phyloP scores from a whole-genome alignment of 2,888 invertebrate species.

The Drosophila austrosaltans region DNA sequence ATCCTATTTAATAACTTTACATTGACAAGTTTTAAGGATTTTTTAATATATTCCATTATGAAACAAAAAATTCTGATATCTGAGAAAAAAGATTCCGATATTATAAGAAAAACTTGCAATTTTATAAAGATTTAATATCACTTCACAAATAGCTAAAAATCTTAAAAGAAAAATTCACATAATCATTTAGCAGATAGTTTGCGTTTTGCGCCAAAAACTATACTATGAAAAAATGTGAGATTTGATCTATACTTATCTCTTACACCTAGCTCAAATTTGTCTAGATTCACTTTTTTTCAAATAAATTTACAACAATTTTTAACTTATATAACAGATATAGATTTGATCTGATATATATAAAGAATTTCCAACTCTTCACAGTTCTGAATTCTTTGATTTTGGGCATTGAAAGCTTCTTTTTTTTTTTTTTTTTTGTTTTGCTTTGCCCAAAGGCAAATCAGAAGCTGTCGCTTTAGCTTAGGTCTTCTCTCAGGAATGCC shows the following conservation, averaged over 20 bases:
- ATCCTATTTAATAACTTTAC: too few relatives aligned
- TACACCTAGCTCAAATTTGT: too few relatives aligned
- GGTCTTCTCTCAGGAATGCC: constrained; percentile 42
- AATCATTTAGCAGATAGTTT: not conserved
- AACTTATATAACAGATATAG: too few relatives aligned
- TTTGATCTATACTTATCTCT: not conserved
- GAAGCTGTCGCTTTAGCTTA: constrained; percentile 34
- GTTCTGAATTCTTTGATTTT: not conserved
- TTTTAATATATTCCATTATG: too few relatives aligned
- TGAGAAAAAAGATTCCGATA: too few relatives aligned
- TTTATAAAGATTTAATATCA: too few relatives aligned
- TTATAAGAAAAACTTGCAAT: too few relatives aligned
- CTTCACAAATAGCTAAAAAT: too few relatives aligned
- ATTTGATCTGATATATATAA: not conserved
- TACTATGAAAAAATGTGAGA: not conserved
- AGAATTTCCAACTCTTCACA: not conserved
- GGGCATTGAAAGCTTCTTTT: not conserved
- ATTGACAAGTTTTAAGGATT: too few relatives aligned
- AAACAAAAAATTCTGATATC: too few relatives aligned
- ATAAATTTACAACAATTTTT: not conserved
- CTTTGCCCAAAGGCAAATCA: constrained; percentile 28
- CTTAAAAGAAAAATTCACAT: too few relatives aligned
- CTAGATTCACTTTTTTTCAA: not conserved
- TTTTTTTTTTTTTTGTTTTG: too few relatives aligned
- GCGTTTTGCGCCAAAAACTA: not conserved